These are phyloP conservation scores for Caenorhabditis imperialis DNA, from an alignment of 2,888 invertebrate species.

Conservation along the genomic window DNA sequence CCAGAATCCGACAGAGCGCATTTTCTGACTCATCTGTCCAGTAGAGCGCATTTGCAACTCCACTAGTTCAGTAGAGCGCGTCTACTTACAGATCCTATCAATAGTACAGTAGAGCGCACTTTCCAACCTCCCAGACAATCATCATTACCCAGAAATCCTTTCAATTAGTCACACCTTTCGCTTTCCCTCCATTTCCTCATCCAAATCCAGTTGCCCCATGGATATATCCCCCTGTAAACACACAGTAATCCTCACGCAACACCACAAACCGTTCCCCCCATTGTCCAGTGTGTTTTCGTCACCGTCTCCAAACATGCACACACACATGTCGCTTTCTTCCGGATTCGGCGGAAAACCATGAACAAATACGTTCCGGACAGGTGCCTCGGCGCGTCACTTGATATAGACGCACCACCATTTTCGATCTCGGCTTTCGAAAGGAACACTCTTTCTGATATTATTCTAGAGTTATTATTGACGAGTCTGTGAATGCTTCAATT, in stretches of 20 bases:
- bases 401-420: conserved; percentile 21
- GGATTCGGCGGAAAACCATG: conserved; percentile 27
- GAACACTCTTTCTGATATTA: conserved; percentile 11
- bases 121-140: too few species aligned
- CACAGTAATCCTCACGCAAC: conserved; percentile 32
- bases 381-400: conserved; percentile 22
- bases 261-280: conserved; percentile 29
- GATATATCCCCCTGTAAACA: conserved; percentile 15
- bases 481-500: conserved; percentile 41
- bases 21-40: too few species aligned
- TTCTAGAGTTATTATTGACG: too few species aligned
- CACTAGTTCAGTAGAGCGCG: too few species aligned
- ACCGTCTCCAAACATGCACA: conserved; percentile 6
- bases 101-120: too few species aligned
- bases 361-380: conserved; percentile 51
- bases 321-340: conserved; percentile 37
- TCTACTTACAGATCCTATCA: too few species aligned
- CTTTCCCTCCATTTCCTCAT: not conserved
- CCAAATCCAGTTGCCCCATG: conserved; percentile 32
- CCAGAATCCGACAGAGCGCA: too few species aligned
- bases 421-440: conserved; percentile 10
- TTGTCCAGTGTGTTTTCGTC: conserved; percentile 13
- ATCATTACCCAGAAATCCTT: too few species aligned
- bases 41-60: too few species aligned
- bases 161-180: too few species aligned